Base-by-base conservation (phyloP, 1,140 invertebrate species). In the Coenobita brevimanus region DNA sequence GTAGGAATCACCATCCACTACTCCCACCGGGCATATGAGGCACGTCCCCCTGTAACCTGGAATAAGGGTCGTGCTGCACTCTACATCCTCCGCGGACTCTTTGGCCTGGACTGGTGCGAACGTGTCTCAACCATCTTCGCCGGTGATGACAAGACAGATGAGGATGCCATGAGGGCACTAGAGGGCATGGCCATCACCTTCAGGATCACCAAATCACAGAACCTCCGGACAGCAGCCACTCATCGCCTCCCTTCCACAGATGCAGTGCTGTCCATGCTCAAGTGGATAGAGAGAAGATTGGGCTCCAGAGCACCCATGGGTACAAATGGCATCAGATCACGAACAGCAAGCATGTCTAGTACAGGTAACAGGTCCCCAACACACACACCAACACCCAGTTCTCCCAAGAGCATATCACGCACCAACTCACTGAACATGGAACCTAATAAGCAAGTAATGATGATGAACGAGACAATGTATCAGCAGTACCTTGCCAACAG, bases 31-130 rank as follows among this genome's bases (percentile, higher is more conserved):
- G 97, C 97, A 0, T 94, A 97, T 17, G 97, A 98, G 92, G 97
- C 97, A 0, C 96, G 96, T 90, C 97, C 97, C 50, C 97, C 97
- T 0, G 97, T 98, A 0, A 94, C 96, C 91, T 98, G 97, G 97
- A 96, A 98, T 92, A 98, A 98, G 92, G 97, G 90, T n/a, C 95
- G 96, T 60, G 97, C 97, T 67, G 97, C 96, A 0, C 97, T 98
- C 91, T 97, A 98, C 91, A 98, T 98, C 90, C 92, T 98, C 50
- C 94, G 97, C 81, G 97, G 97, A 1, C 96, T 97, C 0, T 97
- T 97, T 92, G 97, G 97, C 17, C 94, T 97, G 0, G 97, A 98
- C 92, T 98, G 97, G 97, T 96, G 96, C 91, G 97, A 98, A 92
- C 94, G 97, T 71, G 97, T 98, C 82, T 94, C 96, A 89, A 97